Evolutionary conservation across 2,888 invertebrate species (phyloP).

Genomic region (Iselma pallidipennis): DNA sequence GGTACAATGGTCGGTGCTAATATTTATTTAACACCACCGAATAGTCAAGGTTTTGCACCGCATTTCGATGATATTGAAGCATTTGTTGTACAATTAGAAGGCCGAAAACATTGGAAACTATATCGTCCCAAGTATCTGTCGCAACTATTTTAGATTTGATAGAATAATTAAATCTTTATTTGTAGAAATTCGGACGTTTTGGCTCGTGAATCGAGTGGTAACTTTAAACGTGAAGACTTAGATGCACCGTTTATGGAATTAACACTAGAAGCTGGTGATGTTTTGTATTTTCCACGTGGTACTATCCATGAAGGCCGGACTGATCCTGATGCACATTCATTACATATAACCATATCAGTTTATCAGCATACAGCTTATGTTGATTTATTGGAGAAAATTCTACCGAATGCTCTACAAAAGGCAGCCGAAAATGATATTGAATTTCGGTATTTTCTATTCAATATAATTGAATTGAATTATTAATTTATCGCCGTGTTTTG

Average conservation of each 20-base stretch:
- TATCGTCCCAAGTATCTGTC: constrained; percentile 71
- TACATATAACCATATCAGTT: constrained; percentile 92
- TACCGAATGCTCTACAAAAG: constrained; percentile 74
- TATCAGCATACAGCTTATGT: constrained; percentile 91
- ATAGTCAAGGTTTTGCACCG: constrained; percentile 97
- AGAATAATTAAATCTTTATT: not conserved
- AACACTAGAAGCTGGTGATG: constrained; percentile 81
- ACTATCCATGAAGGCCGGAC: constrained; percentile 85
- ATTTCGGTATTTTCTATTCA: constrained; percentile 55
- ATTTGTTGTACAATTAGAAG: constrained; percentile 95
- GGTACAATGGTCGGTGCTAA: constrained; percentile 95
- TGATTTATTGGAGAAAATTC: constrained; percentile 79
- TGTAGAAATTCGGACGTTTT: constrained; percentile 55
- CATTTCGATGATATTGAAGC: constrained; percentile 99
- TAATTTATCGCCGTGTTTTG: not conserved
- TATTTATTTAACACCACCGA: constrained; percentile 93
- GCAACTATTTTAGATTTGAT: not conserved
- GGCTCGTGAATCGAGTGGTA: constrained; percentile 81
- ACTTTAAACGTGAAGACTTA: constrained; percentile 74
- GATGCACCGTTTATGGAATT: constrained; percentile 80
- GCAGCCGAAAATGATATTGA: constrained; percentile 73
- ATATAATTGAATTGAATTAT: too few relatives aligned
- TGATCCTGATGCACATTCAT: constrained; percentile 78
- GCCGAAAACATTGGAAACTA: constrained; percentile 91
- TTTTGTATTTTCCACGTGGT: constrained; percentile 92